phyloP scores from a whole-genome alignment of 2,113 vertebrate species.

The Eulemur rufifrons region DNA sequence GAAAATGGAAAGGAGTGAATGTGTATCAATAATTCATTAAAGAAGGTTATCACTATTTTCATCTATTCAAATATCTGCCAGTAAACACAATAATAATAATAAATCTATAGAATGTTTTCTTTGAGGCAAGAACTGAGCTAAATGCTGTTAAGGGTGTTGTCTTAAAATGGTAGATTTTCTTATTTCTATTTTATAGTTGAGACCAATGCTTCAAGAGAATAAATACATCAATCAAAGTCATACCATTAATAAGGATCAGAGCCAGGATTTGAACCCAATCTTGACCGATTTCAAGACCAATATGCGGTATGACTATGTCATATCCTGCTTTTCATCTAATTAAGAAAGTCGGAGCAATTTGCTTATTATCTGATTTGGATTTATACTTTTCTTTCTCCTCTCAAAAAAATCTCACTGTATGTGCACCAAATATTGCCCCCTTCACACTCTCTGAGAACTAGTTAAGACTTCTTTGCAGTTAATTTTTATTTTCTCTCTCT shows the following conservation, averaged over 20 bases:
- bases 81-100: not conserved
- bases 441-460: not conserved
- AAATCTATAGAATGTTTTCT: not conserved
- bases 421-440: too few species aligned
- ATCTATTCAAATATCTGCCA: not conserved
- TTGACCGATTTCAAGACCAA: not conserved
- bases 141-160: not conserved
- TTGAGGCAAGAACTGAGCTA: not conserved
- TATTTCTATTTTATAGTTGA: not conserved
- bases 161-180: not conserved
- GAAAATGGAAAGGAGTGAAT: not conserved
- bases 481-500: constrained; percentile 26
- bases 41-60: not conserved
- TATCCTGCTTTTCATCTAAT: not conserved
- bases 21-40: not conserved
- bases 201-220: not conserved
- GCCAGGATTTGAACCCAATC: not conserved
- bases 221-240: not conserved
- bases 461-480: not conserved
- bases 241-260: not conserved
- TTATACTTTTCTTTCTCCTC: not conserved
- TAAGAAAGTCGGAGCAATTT: not conserved
- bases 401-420: not conserved
- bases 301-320: not conserved
- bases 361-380: not conserved